Base-by-base conservation (phyloP, 2,888 invertebrate species). In the Drosophila cracens region DNA sequence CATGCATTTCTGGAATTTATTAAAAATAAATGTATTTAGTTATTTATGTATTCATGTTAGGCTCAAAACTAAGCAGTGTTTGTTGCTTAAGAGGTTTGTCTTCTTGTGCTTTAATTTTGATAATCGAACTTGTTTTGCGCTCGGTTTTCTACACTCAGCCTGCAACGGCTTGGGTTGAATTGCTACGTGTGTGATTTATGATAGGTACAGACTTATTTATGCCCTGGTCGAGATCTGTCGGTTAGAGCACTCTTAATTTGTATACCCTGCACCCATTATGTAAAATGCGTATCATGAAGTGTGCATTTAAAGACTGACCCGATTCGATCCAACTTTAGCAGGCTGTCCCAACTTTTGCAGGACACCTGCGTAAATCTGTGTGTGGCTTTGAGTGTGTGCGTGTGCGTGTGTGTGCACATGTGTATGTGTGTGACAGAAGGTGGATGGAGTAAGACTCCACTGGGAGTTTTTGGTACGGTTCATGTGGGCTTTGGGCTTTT, bases 401-500 rank as follows among this genome's bases (percentile, higher is more conserved):
- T 56, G 57, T 46, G 27, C 27, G 56, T 21, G 16, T 27, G 48
- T 34, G 48, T 57, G 38, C 40, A 10, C 10, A n/a, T 60, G 54
- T 38, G 29, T 29, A 11, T 61, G 51, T 66, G 25, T 57, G n/a
- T 36, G 13, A 29, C 34, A 58, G 52, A 52, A 29, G 64, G 40
- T 27, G 18, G 29, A 62, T 59, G 34, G 79, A 68, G 43, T 69
- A 60, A 66, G 68, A 49, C 67, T 61, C 77, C 65, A 40, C n/a
- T 76, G 76, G 77, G 76, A 69, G 60, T 27, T 46, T 60, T 43
- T 51, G 61, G 46, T 54, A 40, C 40, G 56, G 31, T 57, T 66
- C 46, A n/a, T 65, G 38, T 33, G 59, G 71, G 43, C 57, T 67
- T 64, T 72, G 67, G 62, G 61, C 74, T 58, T 29, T 79, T 75